Evolutionary conservation across 2,113 vertebrate species (phyloP).

Genomic region (Hippolais icterina): DNA sequence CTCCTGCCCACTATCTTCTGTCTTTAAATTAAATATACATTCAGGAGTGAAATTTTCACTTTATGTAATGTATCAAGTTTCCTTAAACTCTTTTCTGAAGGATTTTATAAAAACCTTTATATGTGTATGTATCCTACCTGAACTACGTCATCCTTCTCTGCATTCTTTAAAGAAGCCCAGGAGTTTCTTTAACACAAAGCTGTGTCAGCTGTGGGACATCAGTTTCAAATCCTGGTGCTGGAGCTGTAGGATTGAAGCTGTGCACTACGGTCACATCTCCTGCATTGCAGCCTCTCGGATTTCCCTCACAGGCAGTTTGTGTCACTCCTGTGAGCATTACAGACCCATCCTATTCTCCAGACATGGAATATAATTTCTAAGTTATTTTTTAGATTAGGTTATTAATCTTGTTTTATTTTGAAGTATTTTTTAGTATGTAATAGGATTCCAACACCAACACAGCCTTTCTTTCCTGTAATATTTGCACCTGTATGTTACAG

Average conservation of each 20-base stretch:
- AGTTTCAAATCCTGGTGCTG: background rate
- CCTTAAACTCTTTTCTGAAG: background rate
- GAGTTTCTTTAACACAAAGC: background rate
- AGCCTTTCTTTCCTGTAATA: background rate
- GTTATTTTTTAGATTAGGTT: background rate
- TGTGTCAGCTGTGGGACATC: background rate
- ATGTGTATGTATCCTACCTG: background rate
- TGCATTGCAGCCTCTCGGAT: background rate
- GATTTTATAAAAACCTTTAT: background rate
- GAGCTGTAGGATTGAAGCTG: background rate
- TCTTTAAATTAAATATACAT: background rate
- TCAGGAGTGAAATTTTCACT: background rate
- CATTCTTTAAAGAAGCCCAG: background rate
- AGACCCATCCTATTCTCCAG: background rate
- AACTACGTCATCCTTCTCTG: background rate
- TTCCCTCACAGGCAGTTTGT: background rate
- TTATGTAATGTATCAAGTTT: background rate
- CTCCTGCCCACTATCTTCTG: background rate
- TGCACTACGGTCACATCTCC: fast-evolving
- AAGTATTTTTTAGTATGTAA: background rate
- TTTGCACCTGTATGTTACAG: background rate
- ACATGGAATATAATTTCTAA: background rate
- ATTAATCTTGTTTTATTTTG: background rate
- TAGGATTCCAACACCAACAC: background rate
- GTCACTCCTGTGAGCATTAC: background rate